phyloP scores from a whole-genome alignment of 2,797 vertebrate species.

The Alauda arvensis region DNA sequence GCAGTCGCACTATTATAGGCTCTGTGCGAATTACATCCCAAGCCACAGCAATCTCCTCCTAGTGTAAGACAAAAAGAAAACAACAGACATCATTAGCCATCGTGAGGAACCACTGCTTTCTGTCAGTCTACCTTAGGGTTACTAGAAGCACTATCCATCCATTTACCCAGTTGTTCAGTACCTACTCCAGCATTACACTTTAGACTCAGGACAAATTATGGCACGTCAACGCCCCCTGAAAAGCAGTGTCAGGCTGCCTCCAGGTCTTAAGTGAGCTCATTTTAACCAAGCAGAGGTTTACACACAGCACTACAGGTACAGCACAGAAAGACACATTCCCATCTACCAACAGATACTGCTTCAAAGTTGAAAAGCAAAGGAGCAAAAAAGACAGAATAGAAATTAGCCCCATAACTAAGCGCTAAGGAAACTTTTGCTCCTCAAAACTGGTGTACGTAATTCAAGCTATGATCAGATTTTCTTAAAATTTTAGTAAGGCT shows the following conservation, averaged over 20 bases:
- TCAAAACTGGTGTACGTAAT: not conserved
- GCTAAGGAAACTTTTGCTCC: not conserved
- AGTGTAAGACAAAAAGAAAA: conserved; percentile 41
- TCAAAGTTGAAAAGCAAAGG: not conserved
- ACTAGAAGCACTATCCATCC: not conserved
- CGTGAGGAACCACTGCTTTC: not conserved
- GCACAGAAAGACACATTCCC: not conserved
- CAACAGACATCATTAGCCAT: not conserved
- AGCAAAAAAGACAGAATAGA: not conserved
- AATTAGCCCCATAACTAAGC: not conserved
- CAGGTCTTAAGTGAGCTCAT: not conserved
- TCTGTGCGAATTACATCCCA: conserved; percentile 89
- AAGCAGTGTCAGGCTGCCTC: not conserved
- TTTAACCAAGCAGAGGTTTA: not conserved
- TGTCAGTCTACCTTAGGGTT: not conserved
- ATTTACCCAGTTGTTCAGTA: not conserved
- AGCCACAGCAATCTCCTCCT: conserved; percentile 90
- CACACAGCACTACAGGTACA: not conserved
- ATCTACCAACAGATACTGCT: not conserved
- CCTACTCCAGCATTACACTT: not conserved
- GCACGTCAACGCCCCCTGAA: fast-evolving
- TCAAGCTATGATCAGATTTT: not conserved
- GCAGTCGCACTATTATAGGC: conserved; percentile 85
- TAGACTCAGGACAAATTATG: not conserved
- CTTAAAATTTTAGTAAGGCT: not conserved